Conservation (phyloP, 2,113 vertebrate species). For the Columba livia region DNA sequence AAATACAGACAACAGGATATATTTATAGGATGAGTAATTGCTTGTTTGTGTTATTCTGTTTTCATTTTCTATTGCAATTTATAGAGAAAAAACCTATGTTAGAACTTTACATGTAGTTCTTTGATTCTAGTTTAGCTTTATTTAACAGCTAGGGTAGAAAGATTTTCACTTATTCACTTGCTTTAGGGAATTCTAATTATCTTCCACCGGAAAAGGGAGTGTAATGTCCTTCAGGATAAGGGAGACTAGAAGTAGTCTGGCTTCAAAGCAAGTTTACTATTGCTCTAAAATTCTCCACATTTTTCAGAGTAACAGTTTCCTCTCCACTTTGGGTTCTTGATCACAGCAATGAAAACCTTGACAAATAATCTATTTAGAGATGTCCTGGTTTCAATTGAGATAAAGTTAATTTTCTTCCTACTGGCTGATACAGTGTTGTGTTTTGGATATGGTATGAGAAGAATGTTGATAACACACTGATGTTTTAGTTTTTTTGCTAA, state of each 20-base stretch:
- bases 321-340: not conserved
- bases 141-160: not conserved
- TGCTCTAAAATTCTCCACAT: not conserved
- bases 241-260: not conserved
- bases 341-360: not conserved
- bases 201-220: not conserved
- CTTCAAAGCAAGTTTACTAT: not conserved
- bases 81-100: not conserved
- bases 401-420: no score
- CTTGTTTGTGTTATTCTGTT: not conserved
- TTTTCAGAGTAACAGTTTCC: not conserved
- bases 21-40: not conserved
- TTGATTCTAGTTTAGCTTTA: not conserved
- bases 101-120: not conserved
- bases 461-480: no score
- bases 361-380: not conserved
- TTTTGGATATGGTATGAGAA: no score
- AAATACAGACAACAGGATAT: not conserved
- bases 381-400: no score
- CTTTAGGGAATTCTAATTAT: not conserved
- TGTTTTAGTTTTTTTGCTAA: no score
- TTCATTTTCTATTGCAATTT: not conserved
- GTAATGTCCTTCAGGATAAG: not conserved
- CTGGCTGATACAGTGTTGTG: no score
- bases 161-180: not conserved